Percentiles rank a stretch among this genome's conserved stretches.
Conservation (phyloP, 2,888 invertebrate genomes). For the Venusia cambrica region DNA sequence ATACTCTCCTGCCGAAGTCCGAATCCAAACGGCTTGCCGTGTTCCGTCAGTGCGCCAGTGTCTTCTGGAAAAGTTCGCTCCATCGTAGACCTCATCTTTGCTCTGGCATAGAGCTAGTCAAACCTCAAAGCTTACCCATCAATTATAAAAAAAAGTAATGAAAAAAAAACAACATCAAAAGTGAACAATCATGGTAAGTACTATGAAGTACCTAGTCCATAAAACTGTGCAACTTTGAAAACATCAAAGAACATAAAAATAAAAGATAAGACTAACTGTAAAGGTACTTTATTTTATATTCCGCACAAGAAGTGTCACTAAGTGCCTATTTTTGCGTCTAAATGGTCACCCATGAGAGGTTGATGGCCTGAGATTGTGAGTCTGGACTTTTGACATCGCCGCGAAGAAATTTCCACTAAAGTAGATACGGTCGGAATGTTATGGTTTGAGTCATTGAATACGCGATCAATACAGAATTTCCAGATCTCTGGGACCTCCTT, state of each 20-base stretch:
- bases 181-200: too few species aligned
- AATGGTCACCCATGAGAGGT: slow-evolving; percentile 38
- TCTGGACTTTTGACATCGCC: slow-evolving; percentile 35
- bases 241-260: slow-evolving; percentile 13
- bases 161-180: too few species aligned
- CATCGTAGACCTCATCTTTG: too few species aligned
- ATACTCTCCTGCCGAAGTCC: too few species aligned
- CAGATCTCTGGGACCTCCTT: too few species aligned
- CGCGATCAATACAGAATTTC: slow-evolving; percentile 19
- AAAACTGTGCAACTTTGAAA: slow-evolving; percentile 5
- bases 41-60: too few species aligned
- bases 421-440: slow-evolving; percentile 36
- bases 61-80: too few species aligned
- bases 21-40: too few species aligned
- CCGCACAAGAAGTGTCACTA: slow-evolving; percentile 28
- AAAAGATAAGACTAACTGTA: slow-evolving; percentile 20
- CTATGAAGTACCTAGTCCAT: too few species aligned
- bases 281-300: slow-evolving; percentile 26
- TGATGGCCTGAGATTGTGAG: slow-evolving; percentile 40
- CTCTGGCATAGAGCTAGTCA: too few species aligned
- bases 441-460: slow-evolving; percentile 25
- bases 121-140: too few species aligned
- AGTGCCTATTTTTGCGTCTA: slow-evolving; percentile 30
- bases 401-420: slow-evolving; percentile 36
- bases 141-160: too few species aligned